phyloP scores from a whole-genome alignment of 2,113 vertebrate genomes.

The Stomatorhinus ivindoensis region DNA sequence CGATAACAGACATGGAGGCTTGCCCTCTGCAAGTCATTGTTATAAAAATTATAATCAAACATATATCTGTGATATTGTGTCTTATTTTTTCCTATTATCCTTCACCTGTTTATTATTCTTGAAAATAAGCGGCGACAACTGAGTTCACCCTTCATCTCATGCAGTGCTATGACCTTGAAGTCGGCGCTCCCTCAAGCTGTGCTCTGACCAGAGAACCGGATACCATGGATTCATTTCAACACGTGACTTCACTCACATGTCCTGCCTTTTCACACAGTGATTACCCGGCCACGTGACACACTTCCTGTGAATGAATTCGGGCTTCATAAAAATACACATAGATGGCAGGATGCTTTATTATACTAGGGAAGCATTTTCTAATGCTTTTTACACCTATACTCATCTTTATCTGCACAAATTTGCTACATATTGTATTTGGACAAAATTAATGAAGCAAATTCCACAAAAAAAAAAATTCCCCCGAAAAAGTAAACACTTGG shows the following conservation, averaged over 20 bases:
- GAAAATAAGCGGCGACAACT: background rate
- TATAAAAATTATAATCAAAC: background rate
- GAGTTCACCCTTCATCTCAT: background rate
- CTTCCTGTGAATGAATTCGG: background rate
- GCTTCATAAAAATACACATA: conserved; percentile 8
- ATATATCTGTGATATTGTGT: background rate
- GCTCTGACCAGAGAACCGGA: conserved; percentile 41
- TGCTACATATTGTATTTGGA: background rate
- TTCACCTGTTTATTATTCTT: background rate
- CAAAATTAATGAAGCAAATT: background rate
- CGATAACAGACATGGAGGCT: background rate
- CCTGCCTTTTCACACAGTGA: conserved; percentile 36
- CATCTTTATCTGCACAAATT: background rate
- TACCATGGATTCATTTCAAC: conserved; percentile 58
- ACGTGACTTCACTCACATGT: conserved; percentile 50
- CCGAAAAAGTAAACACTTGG: background rate
- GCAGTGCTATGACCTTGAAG: conserved; percentile 50
- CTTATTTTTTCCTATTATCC: background rate
- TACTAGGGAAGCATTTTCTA: conserved; percentile 33
- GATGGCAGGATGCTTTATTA: conserved; percentile 23
- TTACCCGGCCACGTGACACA: background rate
- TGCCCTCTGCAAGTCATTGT: background rate
- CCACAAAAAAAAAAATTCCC: background rate
- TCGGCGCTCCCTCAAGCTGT: conserved; percentile 51
- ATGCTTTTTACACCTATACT: conserved; percentile 32